Evolutionary conservation across 2,888 invertebrate species (phyloP).

Genomic region (Pollenia labialis): DNA sequence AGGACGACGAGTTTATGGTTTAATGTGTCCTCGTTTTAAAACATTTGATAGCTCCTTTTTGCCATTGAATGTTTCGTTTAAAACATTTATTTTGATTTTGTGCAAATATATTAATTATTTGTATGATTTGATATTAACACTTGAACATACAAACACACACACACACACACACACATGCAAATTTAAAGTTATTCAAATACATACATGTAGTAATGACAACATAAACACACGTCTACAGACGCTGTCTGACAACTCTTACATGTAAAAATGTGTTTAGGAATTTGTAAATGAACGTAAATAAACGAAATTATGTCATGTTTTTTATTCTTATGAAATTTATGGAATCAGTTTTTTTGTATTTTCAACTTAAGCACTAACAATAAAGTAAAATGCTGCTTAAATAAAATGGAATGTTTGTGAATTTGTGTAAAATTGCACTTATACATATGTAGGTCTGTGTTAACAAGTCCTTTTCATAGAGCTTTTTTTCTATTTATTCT

Average conservation of each 20-base stretch:
- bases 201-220: constrained; percentile 51
- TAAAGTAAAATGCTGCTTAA: not conserved
- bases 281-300: constrained; percentile 4
- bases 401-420: not conserved
- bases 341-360: constrained; percentile 37
- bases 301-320: constrained; percentile 52
- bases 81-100: no score
- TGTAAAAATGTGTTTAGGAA: not conserved
- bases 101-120: no score
- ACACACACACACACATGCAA: not conserved
- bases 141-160: not conserved
- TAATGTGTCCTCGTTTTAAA: no score
- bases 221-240: constrained; percentile 55
- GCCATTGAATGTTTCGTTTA: no score
- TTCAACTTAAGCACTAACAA: constrained; percentile 1
- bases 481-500: not conserved
- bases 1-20: no score
- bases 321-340: constrained; percentile 57
- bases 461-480: constrained; percentile 52
- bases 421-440: not conserved
- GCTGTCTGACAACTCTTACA: not conserved
- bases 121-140: no score
- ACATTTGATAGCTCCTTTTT: no score
- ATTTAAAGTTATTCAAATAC: not conserved
- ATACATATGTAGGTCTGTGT: constrained; percentile 18